phyloP scores from a whole-genome alignment of 2,797 vertebrate species.

The Discoglossus pictus region DNA sequence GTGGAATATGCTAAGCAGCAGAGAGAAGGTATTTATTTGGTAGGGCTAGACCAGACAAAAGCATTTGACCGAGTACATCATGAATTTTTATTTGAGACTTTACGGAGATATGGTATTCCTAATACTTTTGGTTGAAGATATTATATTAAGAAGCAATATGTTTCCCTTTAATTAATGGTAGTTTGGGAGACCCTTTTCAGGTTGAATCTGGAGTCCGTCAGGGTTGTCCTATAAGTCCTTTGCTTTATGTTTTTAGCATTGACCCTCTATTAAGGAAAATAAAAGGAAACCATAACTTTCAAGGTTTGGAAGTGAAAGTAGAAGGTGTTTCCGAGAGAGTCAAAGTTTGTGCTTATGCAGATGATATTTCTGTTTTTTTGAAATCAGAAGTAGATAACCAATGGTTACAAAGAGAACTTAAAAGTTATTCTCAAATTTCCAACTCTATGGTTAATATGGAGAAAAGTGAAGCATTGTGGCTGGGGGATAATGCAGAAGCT shows the following conservation, averaged over 20 bases:
- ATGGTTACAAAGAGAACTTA: no score
- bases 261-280: not conserved
- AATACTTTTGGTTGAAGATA: not conserved
- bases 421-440: no score
- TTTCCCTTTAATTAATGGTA: not conserved
- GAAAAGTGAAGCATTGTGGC: no score
- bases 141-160: not conserved
- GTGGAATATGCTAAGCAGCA: not conserved
- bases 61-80: conserved; percentile 1
- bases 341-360: no score
- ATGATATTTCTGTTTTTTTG: no score
- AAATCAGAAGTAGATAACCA: no score
- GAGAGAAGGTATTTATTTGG: not conserved
- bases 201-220: not conserved
- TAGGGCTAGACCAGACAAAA: conserved; percentile 7
- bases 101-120: not conserved
- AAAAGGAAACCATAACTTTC: no score
- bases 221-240: not conserved
- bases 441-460: no score
- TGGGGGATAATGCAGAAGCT: no score
- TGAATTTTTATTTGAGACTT: not conserved
- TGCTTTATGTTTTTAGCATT: not conserved
- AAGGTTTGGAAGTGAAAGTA: no score
- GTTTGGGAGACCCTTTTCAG: not conserved
- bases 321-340: no score